These are phyloP conservation scores for Chinchilla lanigera DNA, from an alignment of 2,113 vertebrate genomes.

Conservation along the genomic window DNA sequence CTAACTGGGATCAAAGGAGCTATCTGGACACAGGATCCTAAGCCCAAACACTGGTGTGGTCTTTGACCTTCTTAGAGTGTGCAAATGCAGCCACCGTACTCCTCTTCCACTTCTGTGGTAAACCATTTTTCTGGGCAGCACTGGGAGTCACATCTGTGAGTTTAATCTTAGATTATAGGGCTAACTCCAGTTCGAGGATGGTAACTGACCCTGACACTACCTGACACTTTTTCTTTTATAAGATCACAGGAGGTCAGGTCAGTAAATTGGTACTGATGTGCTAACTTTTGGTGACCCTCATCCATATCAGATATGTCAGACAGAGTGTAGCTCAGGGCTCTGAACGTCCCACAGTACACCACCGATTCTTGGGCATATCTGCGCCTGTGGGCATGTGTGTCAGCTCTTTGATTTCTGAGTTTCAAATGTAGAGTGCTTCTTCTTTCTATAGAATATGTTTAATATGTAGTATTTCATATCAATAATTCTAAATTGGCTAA, in stretches of 20 bases:
- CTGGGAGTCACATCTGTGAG: not conserved
- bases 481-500: not conserved
- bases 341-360: too few relatives aligned
- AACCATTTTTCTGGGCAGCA: not conserved
- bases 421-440: not conserved
- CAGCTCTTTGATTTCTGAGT: not conserved
- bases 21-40: not conserved
- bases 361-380: not conserved
- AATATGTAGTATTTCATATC: not conserved
- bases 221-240: not conserved
- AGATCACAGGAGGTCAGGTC: too few relatives aligned
- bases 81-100: rapidly evolving
- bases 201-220: not conserved
- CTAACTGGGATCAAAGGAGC: not conserved
- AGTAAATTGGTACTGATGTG: not conserved
- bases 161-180: not conserved
- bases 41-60: not conserved
- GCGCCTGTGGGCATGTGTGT: not conserved
- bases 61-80: not conserved
- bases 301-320: not conserved
- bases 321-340: not conserved
- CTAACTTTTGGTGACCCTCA: not conserved
- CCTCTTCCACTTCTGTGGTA: not conserved
- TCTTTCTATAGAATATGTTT: not conserved
- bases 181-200: not conserved